phyloP scores from a whole-genome alignment of 2,113 vertebrate genomes.

The Daphoenositta chrysoptera region DNA sequence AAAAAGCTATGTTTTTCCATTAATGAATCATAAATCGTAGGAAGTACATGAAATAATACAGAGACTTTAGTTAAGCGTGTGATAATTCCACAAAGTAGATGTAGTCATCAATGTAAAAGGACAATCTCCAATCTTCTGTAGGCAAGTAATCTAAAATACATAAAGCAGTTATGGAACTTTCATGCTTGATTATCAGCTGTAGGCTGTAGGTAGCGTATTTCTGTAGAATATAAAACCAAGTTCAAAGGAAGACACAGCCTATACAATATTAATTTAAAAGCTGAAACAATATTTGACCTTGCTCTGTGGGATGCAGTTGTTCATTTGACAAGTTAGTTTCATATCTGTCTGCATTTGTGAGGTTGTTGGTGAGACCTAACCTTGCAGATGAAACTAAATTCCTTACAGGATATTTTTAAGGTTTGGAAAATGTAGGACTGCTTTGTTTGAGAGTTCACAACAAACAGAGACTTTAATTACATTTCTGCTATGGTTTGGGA shows the following conservation, averaged over 20 bases:
- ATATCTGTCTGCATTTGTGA: not conserved
- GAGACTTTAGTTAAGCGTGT: not conserved
- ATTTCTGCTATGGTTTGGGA: not conserved
- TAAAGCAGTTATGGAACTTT: constrained; percentile 17
- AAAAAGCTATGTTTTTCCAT: not conserved
- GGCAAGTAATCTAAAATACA: constrained; percentile 16
- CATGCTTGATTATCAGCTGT: constrained; percentile 16
- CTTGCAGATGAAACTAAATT: not conserved
- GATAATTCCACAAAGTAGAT: not conserved
- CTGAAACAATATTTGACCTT: constrained; percentile 30
- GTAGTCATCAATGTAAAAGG: not conserved
- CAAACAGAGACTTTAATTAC: not conserved
- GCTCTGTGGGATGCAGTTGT: not conserved
- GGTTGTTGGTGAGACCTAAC: not conserved
- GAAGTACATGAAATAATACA: not conserved
- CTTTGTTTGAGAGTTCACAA: not conserved
- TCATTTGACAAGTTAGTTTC: not conserved
- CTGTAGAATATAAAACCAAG: constrained; percentile 1
- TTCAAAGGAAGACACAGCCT: constrained; percentile 10
- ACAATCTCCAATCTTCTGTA: not conserved
- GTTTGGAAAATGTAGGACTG: not conserved
- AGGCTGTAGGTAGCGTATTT: not conserved
- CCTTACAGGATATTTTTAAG: not conserved
- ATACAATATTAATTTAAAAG: constrained; percentile 39
- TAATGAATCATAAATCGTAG: not conserved